Percentiles rank a stretch among this genome's conserved stretches.
These are phyloP conservation scores for Leptinotarsa texana DNA, from an alignment of 1,140 invertebrate genomes.

Conservation along the genomic window DNA sequence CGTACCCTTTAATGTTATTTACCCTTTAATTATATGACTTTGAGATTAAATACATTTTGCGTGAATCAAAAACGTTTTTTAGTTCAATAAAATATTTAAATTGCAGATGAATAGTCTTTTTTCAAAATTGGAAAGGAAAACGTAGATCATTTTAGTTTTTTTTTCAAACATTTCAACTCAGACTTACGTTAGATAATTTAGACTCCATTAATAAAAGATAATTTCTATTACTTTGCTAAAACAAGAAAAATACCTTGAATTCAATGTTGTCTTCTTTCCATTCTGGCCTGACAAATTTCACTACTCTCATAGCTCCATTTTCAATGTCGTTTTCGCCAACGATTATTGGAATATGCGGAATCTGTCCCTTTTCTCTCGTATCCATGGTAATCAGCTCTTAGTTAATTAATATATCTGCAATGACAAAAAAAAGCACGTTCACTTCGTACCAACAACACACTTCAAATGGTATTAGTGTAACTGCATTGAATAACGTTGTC, in stretches of 20 bases:
- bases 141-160: no score
- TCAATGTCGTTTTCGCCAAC: slow-evolving; percentile 42
- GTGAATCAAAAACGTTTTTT: no score
- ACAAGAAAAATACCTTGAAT: slow-evolving; percentile 54
- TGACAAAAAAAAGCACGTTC: background rate
- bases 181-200: no score
- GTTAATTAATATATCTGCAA: background rate
- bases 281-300: slow-evolving; percentile 55
- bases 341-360: slow-evolving; percentile 35
- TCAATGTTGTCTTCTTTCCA: slow-evolving; percentile 56
- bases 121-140: no score
- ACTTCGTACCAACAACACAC: background rate
- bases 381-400: slow-evolving; percentile 15
- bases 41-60: no score
- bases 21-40: no score
- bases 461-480: background rate
- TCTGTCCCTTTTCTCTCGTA: background rate
- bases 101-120: no score
- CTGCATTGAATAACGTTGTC: background rate
- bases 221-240: no score
- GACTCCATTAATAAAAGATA: no score
- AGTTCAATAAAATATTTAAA: no score
- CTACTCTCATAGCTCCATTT: slow-evolving; percentile 55
- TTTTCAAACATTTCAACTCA: no score
- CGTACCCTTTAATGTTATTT: no score